A percentile compares a stretch with the other conserved stretches of the same genome.
Conservation (phyloP, 2,888 invertebrate species). For the Oligia latruncula region DNA sequence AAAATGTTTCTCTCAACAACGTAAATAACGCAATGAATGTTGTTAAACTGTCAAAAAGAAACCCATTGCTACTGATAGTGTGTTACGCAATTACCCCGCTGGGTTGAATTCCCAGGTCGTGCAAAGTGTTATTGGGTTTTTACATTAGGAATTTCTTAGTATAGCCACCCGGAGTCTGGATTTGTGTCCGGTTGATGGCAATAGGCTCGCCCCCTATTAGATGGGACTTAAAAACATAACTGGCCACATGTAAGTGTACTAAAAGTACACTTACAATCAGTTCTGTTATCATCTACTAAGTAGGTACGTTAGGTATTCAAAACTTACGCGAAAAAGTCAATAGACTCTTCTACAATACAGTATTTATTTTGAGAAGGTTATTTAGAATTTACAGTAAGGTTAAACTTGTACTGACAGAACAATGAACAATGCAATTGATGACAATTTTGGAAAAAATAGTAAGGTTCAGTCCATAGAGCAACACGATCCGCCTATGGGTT, state of each 20-base stretch:
- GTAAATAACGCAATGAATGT: no score
- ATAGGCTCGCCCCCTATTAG: background rate
- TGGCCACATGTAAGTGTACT: background rate
- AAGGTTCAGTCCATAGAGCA: no score
- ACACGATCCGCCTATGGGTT: no score
- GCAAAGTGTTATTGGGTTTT: background rate
- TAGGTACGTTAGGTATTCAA: background rate
- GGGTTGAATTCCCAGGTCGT: background rate
- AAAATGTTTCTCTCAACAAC: no score
- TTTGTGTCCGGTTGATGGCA: background rate
- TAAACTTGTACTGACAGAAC: slow-evolving; percentile 24
- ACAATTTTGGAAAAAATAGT: background rate
- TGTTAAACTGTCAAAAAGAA: no score
- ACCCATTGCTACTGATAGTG: no score
- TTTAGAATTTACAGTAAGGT: slow-evolving; percentile 17
- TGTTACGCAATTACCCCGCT: no score
- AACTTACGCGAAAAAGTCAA: slow-evolving; percentile 8
- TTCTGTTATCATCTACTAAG: background rate
- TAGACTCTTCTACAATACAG: background rate
- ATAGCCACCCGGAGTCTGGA: background rate
- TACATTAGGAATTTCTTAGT: background rate
- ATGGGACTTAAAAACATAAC: background rate
- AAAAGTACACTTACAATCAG: background rate
- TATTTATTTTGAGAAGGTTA: slow-evolving; percentile 11
- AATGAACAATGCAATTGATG: slow-evolving; percentile 28